Evolutionary conservation across 2,888 invertebrate genomes (phyloP).

Genomic region (Tenthredo notha): DNA sequence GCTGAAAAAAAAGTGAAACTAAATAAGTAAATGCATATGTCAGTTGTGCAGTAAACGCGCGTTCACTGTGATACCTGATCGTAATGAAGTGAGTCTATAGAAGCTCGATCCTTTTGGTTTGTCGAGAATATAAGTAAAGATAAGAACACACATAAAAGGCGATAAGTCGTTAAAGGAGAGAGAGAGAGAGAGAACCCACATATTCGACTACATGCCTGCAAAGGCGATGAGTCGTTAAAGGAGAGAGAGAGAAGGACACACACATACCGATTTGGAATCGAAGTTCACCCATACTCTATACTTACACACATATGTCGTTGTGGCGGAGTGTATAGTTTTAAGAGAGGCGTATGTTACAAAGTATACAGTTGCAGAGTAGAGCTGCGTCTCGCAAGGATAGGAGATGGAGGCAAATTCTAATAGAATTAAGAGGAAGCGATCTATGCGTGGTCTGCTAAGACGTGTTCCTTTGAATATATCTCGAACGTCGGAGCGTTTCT

Average conservation of each 20-base stretch:
- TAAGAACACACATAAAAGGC: neutral
- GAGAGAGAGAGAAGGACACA: no score
- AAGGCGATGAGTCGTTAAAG: no score
- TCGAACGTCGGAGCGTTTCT: neutral
- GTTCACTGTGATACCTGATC: neutral
- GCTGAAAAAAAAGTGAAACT: neutral
- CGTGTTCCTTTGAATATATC: conserved; percentile 24
- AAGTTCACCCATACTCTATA: neutral
- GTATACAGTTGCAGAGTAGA: neutral
- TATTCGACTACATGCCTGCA: no score
- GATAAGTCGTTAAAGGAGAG: no score
- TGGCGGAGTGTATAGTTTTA: neutral
- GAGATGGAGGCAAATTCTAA: neutral
- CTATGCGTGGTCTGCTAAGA: neutral
- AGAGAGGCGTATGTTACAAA: neutral
- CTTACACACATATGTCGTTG: neutral
- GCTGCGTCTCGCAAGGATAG: neutral
- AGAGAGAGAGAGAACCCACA: no score
- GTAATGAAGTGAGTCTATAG: neutral
- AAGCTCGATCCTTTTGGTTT: neutral
- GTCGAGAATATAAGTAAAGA: neutral
- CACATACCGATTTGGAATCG: neutral
- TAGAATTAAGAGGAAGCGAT: neutral
- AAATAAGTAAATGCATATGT: neutral
- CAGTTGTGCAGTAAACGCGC: neutral